Base-by-base conservation (phyloP, 1,140 invertebrate species). In the Scylla paramamosain region DNA sequence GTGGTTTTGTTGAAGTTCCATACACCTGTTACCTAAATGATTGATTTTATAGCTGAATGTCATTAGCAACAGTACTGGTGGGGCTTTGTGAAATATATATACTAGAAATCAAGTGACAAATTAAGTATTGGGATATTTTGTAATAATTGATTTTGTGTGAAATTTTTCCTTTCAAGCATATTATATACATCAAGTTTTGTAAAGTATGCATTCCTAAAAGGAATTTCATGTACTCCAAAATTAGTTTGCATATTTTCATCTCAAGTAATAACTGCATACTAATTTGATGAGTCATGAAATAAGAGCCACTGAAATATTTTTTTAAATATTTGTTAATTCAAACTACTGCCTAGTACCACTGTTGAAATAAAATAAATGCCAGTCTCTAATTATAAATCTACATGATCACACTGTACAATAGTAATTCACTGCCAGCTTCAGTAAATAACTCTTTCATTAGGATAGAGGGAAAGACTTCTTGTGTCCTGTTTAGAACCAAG, bases 401-500 rank as follows among this genome's bases (percentile, higher is more conserved):
- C 67, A n/a, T 77, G 67, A n/a, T 77, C 25, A 77, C 20, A n/a
- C n/a, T 20, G 20, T 59, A 16, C 52, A 59, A 59, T 59, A 59
- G 52, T n/a, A 77, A 20, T n/a, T 77, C 20, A 77, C 67, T 77
- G 67, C 67, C 67, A 77, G 67, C 67, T 77, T 77, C 39, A 39
- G 39, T 39, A 77, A 77, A 77, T 77, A 77, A 7, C 20, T 77
- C 6, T 77, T 77, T 77, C 67, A 77, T n/a, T 77, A 77, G n/a
- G 46, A 92, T n/a, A 77, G 32, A 82, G 46, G 67, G 94, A 86
- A 84, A 86, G 91, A 88, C 84, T 95, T 89, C 84, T 86, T 77
- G 83, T 95, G 90, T 92, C 91, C 59, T 92, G 94, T 92, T 92
- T 45, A 92, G 28, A 92, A 87, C 91, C 84, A 77, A 92, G 90